These are phyloP conservation scores for Aeoliscus strigatus DNA, from an alignment of 2,797 vertebrate species.

Conservation along the genomic window DNA sequence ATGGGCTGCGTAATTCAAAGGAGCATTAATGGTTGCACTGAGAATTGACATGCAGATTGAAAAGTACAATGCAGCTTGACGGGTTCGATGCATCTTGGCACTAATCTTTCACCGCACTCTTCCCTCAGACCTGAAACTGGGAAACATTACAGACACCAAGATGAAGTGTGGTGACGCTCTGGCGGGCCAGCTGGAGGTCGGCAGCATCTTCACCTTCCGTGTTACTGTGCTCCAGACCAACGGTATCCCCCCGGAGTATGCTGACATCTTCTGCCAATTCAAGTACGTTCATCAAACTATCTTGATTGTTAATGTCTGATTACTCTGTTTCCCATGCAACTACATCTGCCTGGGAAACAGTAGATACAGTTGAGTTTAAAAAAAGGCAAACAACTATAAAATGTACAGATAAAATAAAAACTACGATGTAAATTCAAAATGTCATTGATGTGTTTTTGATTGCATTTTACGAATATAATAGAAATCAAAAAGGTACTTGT, in stretches of 20 bases:
- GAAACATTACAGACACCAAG: slow-evolving; percentile 78
- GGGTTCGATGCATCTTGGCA: slow-evolving; percentile 6
- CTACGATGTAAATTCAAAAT: too few relatives aligned
- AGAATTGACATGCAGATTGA: slow-evolving; percentile 16
- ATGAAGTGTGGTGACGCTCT: slow-evolving; percentile 79
- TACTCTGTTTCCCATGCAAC: too few relatives aligned
- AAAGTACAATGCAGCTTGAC: slow-evolving; percentile 9
- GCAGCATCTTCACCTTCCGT: slow-evolving; percentile 94
- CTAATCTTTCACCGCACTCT: slow-evolving; percentile 21
- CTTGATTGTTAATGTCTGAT: too few relatives aligned
- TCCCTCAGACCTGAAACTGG: slow-evolving; percentile 85
- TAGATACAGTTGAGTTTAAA: too few relatives aligned
- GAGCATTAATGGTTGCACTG: slow-evolving; percentile 7
- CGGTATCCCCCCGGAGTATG: slow-evolving; percentile 89
- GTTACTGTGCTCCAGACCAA: slow-evolving; percentile 94
- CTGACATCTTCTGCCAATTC: slow-evolving; percentile 99
- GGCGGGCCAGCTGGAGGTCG: slow-evolving; percentile 86
- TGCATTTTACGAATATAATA: too few relatives aligned
- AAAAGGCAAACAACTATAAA: too few relatives aligned
- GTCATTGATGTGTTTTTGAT: too few relatives aligned
- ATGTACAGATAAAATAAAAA: too few relatives aligned
- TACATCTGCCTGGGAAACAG: too few relatives aligned
- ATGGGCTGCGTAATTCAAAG: slow-evolving; percentile 10
- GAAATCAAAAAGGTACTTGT: too few relatives aligned
- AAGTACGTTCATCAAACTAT: slow-evolving; percentile 81